Base-by-base conservation (phyloP, 2,113 vertebrate genomes). In the Rallus limicola region DNA sequence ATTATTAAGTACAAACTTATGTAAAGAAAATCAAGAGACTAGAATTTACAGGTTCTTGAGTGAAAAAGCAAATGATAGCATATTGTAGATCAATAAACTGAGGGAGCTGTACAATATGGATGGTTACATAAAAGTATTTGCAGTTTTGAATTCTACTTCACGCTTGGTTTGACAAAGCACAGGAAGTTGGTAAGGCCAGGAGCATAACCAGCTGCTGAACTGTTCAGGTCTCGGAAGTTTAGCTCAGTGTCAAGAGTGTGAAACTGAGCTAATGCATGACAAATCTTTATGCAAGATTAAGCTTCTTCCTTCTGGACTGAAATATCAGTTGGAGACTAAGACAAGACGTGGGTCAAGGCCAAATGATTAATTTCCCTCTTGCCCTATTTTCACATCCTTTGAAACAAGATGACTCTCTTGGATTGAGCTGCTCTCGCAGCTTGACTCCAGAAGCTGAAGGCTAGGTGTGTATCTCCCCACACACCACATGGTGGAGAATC, bases 141-240 rank as follows among this genome's bases (percentile, higher is more conserved):
- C 55, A n/a, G 16, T 58, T 92, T 36, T 86, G 58, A 76, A 28
- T 90, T 87, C 18, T 64, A 1, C 38, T 69, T 92, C 71, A 31
- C 10, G 0, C 23, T 33, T 67, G 3, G 12, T 75, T 29, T 88
- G 44, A n/a, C 48, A 58, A 69, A 85, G 38, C 1, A 1, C 48
- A 38, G 70, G 36, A 89, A 68, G 38, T 79, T 70, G 5, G 1
- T 36, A 70, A 84, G 58, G 42, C 58, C 52, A 38, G 28, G 29
- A 76, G 2, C 0, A 0, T 71, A 53, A 58, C 34, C 2, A 2
- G 11, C 58, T 85, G 67, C 16, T 2, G 2, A 1, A 70, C 77
- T 34, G 7, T 67, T 87, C 36, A 46, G 20, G 17, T 7, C 4
- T 36, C 71, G 75, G 36, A 88, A 68, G 31, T 85, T 82, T 16